A percentile compares a stretch with the other conserved stretches of the same genome.
These are phyloP conservation scores for Stenodema calcarata DNA, from an alignment of 2,888 invertebrate genomes.

Conservation along the genomic window DNA sequence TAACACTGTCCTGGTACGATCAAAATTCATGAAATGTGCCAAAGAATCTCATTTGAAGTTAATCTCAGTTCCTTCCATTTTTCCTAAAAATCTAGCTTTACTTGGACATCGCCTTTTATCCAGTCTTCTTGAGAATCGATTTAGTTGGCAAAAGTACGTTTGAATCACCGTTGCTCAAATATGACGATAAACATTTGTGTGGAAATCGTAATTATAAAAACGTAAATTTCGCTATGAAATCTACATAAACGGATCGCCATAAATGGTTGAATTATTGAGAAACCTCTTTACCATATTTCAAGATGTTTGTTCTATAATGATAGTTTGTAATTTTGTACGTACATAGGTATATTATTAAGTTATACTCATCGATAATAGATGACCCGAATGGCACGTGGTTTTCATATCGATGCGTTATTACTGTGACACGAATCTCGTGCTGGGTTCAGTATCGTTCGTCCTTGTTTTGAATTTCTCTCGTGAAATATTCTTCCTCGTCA, in stretches of 20 bases:
- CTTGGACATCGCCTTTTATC: background rate
- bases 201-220: background rate
- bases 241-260: background rate
- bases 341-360: background rate
- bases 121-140: background rate
- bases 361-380: no score
- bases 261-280: background rate
- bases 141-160: background rate
- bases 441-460: no score
- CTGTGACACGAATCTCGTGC: no score
- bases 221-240: background rate
- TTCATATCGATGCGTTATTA: no score
- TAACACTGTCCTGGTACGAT: background rate
- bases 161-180: background rate
- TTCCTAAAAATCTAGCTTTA: background rate
- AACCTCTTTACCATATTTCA: background rate
- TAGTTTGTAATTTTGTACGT: background rate
- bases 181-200: background rate
- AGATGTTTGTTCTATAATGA: background rate
- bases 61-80: background rate
- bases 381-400: no score
- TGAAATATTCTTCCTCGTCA: no score
- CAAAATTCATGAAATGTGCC: background rate
- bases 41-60: background rate
- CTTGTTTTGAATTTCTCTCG: no score